Evolutionary conservation across 1,140 invertebrate species (phyloP), one percentile per base, ranked within the genome.

Genomic region (Trichoplusia ni): DNA sequence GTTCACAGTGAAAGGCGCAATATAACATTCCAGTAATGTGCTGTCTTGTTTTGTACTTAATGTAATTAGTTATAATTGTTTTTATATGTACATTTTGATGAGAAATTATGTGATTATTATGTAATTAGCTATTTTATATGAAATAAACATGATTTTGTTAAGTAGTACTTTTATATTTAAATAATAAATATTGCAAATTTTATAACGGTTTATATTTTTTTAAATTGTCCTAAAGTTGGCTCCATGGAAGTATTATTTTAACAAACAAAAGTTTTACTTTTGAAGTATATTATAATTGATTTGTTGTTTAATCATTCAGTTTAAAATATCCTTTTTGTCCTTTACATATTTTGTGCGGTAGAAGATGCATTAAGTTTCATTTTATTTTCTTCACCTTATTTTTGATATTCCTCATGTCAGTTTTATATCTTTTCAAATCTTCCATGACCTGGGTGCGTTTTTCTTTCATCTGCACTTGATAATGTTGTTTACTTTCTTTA

Each of bases 331-430:
- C n/a, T n/a, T n/a, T n/a, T n/a, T n/a, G n/a, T n/a, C n/a, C n/a
- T n/a, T n/a, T n/a, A n/a, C n/a, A n/a, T n/a, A n/a, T n/a, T n/a
- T n/a, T n/a, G n/a, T n/a, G n/a, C n/a, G n/a, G n/a, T n/a, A n/a
- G 11, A n/a, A 16, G 18, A 4, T 58, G 35, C 13, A 14, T 58
- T 49, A n/a, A 62, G 33, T 53, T 61, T 75, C 74, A 86, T 77
- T n/a, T n/a, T n/a, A 82, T 84, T 81, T 90, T 91, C 67, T 90
- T 85, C 62, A 86, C 84, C 67, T 84, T 91, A 58, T 85, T 82
- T 79, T 91, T 91, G 60, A 90, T 83, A 60, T 90, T 86, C 40
- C 82, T 70, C 74, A 91, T 90, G 79, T 91, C 91, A 60, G 82
- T 67, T 69, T 91, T 91, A 67, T 91, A 91, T 58, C 87, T 75